Evolutionary conservation across 2,113 vertebrate species (phyloP), one percentile per base, ranked within the genome.

Genomic region (Sphaerodactylus townsendi): DNA sequence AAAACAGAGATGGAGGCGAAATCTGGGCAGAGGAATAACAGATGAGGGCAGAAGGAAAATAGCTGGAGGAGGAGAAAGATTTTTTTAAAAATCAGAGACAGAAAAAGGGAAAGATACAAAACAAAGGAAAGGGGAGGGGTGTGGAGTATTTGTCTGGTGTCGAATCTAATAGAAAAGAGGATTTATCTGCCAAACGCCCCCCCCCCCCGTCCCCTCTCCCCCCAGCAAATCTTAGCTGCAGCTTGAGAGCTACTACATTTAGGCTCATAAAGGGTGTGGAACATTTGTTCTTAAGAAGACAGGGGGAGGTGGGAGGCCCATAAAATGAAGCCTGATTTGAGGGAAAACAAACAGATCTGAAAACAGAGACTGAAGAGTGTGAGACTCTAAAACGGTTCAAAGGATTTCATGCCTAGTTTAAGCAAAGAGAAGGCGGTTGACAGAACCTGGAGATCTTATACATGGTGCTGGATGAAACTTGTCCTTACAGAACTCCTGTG

Each of bases 141-240:
- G 82, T 88, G 73, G 75, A 92, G 89, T 87, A 87, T 90, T 90
- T 94, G 83, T 85, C 90, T 91, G 90, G 93, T 92, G 92, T 90
- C 88, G 92, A 89, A 92, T 93, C 89, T 93, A 90, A 92, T 93
- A 92, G 88, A 91, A 94, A 92, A 94, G 91, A 92, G 90, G 90
- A 93, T 93, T 93, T 93, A 90, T 94, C 88, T 92, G 89, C 77
- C 91, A 90, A n/a, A n/a, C n/a, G n/a, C n/a, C n/a, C n/a, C n/a
- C n/a, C n/a, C n/a, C n/a, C n/a, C n/a, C n/a, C n/a, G n/a, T n/a
- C n/a, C n/a, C n/a, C n/a, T n/a, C n/a, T n/a, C n/a, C n/a, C n/a
- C 46, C 84, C 90, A 77, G 88, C 37, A 50, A 76, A 66, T 91
- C 90, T 93, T 90, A 93, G 92, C 90, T 70, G 85, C 74, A 68